Base-by-base conservation (phyloP, 2,888 invertebrate genomes). In the Lasiommata megera region DNA sequence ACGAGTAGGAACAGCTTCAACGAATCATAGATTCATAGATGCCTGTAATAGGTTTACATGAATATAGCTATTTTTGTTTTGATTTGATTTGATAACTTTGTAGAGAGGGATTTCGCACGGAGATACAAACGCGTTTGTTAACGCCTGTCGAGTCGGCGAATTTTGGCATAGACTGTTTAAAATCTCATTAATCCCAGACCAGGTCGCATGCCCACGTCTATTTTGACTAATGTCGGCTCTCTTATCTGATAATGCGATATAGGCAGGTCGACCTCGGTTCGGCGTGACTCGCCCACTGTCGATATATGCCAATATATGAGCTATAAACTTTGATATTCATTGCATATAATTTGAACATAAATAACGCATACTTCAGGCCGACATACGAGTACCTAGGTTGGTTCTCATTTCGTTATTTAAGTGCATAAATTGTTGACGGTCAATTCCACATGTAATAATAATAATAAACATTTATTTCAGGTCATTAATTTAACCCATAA, bases 151-250 rank as follows among this genome's bases (percentile, higher is more conserved):
- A 55, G 48, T 18, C 28, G 41, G 44, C 31, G 38, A 40, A 59
- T 57, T 55, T 59, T 38, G 40, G 58, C 23, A 16, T 54, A 31
- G 43, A 50, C 16, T 51, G 44, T 40, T 54, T 34, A 53, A 48
- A 60, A 63, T 60, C 41, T 56, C 46, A 53, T 61, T 64, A 56
- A 54, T 47, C 37, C 43, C 37, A 58, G 48, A 60, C 40, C 63
- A 59, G 65, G 67, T 62, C 67, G 60, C 57, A 62, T 61, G 37
- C 67, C 67, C 68, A 67, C 69, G 67, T 63, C 61, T 46, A 12
- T 55, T 63, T 62, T 65, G 66, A 67, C 68, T 67, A 67, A 67
- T 69, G 62, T 57, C 46, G 18, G 11, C 34, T 40, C 31, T 23
- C 46, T 44, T 60, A 63, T 60, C 64, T 38, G 56, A 58, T 61